phyloP scores from a whole-genome alignment of 2,113 vertebrate genomes.

The Silurus meridionalis region DNA sequence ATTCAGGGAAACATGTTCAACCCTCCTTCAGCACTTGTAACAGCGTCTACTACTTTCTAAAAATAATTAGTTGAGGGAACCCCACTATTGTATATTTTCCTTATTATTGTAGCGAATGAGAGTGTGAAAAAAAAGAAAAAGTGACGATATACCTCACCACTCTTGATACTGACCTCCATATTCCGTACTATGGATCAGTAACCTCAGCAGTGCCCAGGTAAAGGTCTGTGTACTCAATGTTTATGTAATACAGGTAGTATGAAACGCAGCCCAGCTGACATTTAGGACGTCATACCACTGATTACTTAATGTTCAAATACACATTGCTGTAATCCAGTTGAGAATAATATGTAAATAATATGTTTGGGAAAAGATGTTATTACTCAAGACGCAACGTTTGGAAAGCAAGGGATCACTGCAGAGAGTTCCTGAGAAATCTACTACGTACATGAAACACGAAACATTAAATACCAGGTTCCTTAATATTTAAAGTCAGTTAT shows the following conservation, averaged over 20 bases:
- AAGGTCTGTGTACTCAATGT: neutral
- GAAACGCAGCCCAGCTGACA: neutral
- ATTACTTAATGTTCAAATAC: neutral
- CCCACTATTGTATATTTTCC: neutral
- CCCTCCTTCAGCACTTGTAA: neutral
- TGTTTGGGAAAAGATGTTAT: neutral
- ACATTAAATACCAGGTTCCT: neutral
- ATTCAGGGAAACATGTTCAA: neutral
- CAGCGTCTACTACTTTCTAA: neutral
- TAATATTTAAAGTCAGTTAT: too few relatives aligned
- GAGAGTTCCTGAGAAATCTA: neutral
- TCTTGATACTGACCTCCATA: too few relatives aligned
- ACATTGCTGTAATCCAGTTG: neutral
- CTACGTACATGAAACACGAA: neutral
- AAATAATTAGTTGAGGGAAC: neutral
- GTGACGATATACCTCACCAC: neutral
- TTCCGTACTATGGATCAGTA: neutral
- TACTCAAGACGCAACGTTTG: neutral
- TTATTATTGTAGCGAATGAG: neutral
- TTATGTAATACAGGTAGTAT: neutral
- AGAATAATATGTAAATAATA: neutral
- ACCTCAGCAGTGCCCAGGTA: neutral
- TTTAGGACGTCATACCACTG: neutral
- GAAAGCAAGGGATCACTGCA: neutral
- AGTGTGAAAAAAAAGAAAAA: neutral